Evolutionary conservation across 1,140 invertebrate genomes (phyloP).

Genomic region (Ganaspis sp.): DNA sequence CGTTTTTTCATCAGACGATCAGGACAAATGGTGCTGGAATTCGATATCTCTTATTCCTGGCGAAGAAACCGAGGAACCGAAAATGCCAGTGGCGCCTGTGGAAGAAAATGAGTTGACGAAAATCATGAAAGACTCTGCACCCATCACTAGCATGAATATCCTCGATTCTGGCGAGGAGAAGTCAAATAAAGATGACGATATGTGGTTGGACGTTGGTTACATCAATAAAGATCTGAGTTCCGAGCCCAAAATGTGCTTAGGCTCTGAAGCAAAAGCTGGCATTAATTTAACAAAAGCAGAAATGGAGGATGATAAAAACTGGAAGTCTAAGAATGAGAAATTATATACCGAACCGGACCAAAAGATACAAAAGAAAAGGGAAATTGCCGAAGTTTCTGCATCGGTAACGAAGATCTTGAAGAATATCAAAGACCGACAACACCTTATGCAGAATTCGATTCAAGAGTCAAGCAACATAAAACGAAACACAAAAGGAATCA

Average conservation of each 20-base stretch:
- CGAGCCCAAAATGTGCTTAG: background rate
- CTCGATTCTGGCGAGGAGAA: slow-evolving; percentile 59
- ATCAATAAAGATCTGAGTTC: slow-evolving; percentile 52
- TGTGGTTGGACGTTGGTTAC: slow-evolving; percentile 61
- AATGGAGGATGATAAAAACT: too few relatives aligned
- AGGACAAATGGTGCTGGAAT: slow-evolving; percentile 17
- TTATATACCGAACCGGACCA: background rate
- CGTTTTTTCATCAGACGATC: slow-evolving; percentile 1
- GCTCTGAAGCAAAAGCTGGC: too few relatives aligned
- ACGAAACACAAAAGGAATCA: background rate
- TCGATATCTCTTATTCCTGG: slow-evolving; percentile 53
- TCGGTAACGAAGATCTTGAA: background rate
- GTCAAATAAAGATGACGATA: slow-evolving; percentile 54
- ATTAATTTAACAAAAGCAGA: too few relatives aligned
- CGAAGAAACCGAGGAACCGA: slow-evolving; percentile 55
- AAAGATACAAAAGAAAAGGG: slow-evolving; percentile 15
- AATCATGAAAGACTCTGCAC: slow-evolving; percentile 59
- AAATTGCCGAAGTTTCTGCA: background rate
- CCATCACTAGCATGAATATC: slow-evolving; percentile 58
- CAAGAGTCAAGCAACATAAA: background rate
- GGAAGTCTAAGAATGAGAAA: slow-evolving; percentile 47
- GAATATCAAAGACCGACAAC: slow-evolving; percentile 7
- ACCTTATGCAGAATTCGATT: background rate
- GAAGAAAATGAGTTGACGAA: slow-evolving; percentile 62
- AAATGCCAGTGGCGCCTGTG: slow-evolving; percentile 56